Conservation (phyloP, 2,888 invertebrate genomes). For the Dryobota labecula region DNA sequence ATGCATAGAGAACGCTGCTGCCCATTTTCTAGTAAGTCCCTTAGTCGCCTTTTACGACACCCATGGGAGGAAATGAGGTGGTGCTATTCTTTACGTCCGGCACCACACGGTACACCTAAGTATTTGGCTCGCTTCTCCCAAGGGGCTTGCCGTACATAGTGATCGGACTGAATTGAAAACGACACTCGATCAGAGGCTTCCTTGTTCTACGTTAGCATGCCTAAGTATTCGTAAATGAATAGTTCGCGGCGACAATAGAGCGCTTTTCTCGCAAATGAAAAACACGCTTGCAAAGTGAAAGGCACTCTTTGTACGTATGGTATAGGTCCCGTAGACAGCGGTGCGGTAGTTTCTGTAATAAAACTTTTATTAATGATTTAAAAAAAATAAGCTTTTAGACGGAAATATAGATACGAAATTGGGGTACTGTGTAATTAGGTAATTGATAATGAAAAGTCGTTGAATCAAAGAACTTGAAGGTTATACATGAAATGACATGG, state of each 20-base stretch:
- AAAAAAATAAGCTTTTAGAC: background rate
- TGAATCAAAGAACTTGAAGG: background rate
- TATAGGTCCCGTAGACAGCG: conserved; percentile 61
- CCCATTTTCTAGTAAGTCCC: too few relatives aligned
- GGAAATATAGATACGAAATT: background rate
- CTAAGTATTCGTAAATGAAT: conserved; percentile 65
- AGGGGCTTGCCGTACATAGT: too few relatives aligned
- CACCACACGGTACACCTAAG: too few relatives aligned
- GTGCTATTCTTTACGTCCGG: too few relatives aligned
- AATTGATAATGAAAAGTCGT: background rate
- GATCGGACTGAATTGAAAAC: too few relatives aligned
- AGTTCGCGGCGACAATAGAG: conserved; percentile 68
- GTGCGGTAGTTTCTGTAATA: too few relatives aligned
- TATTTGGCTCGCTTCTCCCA: too few relatives aligned
- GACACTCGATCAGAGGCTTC: background rate
- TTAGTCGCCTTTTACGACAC: too few relatives aligned
- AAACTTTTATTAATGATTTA: background rate
- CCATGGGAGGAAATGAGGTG: too few relatives aligned
- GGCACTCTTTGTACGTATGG: conserved; percentile 74
- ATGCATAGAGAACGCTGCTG: too few relatives aligned
- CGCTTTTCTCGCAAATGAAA: conserved; percentile 80
- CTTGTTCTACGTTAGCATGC: background rate
- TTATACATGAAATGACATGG: background rate
- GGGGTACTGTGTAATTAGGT: background rate
- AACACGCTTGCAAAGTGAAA: conserved; percentile 79